Percentiles rank a stretch among this genome's conserved stretches.
These are phyloP conservation scores for Rissa tridactyla DNA, from an alignment of 2,113 vertebrate genomes.

Conservation along the genomic window DNA sequence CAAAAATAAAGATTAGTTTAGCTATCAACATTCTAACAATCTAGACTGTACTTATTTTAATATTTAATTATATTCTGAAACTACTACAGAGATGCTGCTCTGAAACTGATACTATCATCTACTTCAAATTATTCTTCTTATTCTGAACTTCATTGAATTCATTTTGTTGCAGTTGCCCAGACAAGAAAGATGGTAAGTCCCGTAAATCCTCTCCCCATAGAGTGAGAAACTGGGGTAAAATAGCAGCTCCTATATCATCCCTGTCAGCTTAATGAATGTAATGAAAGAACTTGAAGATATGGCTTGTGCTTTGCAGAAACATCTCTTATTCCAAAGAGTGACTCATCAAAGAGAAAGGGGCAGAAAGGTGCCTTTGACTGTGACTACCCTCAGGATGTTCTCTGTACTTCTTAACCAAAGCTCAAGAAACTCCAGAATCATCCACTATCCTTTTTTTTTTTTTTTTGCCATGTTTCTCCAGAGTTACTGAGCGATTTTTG, in stretches of 20 bases:
- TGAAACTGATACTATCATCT: not conserved
- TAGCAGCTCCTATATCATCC: not conserved
- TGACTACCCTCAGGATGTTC: not conserved
- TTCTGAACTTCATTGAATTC: not conserved
- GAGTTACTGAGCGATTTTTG: not conserved
- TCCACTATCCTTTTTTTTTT: not conserved
- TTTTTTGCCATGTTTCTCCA: not conserved
- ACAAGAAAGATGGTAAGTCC: not conserved
- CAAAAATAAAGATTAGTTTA: not conserved
- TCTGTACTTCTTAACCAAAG: not conserved
- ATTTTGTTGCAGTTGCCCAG: not conserved
- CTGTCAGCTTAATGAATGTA: not conserved
- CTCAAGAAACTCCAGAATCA: not conserved
- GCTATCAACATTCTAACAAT: not conserved
- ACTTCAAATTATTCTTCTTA: not conserved
- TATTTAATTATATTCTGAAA: constrained; percentile 22
- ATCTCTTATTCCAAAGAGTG: not conserved
- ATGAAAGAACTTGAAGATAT: not conserved
- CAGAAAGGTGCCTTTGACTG: not conserved
- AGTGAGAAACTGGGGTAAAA: not conserved
- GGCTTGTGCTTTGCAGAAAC: not conserved
- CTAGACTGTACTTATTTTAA: not conserved
- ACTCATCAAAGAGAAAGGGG: not conserved
- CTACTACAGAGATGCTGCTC: not conserved
- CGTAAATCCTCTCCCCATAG: not conserved